Base-by-base conservation (phyloP, 2,888 invertebrate genomes). In the Philopedon plagiatum region DNA sequence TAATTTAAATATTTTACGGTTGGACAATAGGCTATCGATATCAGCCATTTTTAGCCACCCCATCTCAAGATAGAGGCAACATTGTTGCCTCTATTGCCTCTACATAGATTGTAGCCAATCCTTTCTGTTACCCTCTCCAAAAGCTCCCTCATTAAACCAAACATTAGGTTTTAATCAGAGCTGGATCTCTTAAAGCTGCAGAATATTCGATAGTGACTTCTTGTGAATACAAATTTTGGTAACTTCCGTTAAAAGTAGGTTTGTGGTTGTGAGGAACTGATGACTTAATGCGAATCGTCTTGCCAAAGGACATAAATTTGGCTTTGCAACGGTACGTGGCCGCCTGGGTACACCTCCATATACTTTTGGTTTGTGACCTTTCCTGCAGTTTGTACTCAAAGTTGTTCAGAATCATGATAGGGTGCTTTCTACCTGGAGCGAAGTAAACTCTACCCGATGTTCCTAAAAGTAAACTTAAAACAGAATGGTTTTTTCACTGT, bases 261-360 rank as follows among this genome's bases (percentile, higher is more conserved):
- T 54, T 62, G 57, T 80, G 80, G 57, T 78, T 80, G 56, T 78
- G 80, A 7, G 34, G 32, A 11, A 74, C 71, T 8, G 74, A 72
- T 2, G 76, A 65, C 39, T 75, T 73, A 13, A 71, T 65, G 9
- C 51, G 44, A 2, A 81, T 75, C 3, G 75, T 77, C 73, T 77
- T 78, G 41, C 79, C 78, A 49, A 73, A 74, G 23, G 77, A 76
- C 51, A 77, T 76, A 0, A 80, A 61, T 34, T 72, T 75, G 0
- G 79, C 79, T 56, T 73, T 76, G 57, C 80, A 80, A 58, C 74
- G 74, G 13, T n/a, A 66, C 61, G 77, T 79, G 44, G 76, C 76
- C 23, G 70, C 76, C 21, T 68, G 49, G 7, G 66, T 75, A 65
- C 80, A 79, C 56, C 78, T 70, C 80, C 80, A 80, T 69, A 78